Evolutionary conservation across 1,140 invertebrate species (phyloP), one percentile per base, ranked within the genome.

Genomic region (Sarcophaga bullata): DNA sequence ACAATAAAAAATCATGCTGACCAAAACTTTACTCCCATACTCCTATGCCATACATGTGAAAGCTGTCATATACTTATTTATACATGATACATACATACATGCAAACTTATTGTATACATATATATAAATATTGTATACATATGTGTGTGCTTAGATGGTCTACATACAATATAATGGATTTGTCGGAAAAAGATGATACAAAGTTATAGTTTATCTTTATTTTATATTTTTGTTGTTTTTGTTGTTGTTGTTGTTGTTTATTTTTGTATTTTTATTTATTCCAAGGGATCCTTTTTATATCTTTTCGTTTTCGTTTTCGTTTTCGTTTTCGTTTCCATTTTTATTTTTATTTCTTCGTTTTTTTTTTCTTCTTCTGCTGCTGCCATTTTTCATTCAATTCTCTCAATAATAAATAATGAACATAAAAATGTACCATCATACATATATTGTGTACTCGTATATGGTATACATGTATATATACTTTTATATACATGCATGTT

Each of bases 371-470:
- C 19, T 9, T 68, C 19, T 52, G 0, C 8, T 52, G 1, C 50
- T 37, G 25, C 25, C 19, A 68, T 68, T 8, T 76, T 7, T 76
- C 13, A 48, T 47, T 47, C 46, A 47, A 15, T 78, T 78, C 75
- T 78, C 46, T 78, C 75, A 52, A 78, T 78, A 78, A 78, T 78
- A 78, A 78, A 78, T 78, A 78, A 78, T 78, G 75, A 78, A 78
- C 48, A 78, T 78, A 78, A 50, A 76, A 78, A 50, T 47, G 48
- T 78, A 78, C 62, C 17, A 37, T n/a, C n/a, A n/a, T n/a, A n/a
- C n/a, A n/a, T n/a, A n/a, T n/a, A n/a, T n/a, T n/a, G n/a, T n/a
- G n/a, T n/a, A n/a, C n/a, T n/a, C n/a, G n/a, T 37, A 37, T 37
- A 37, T 37, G 25, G 25, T 37, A 4, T 37, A 37, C 25, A 37